Evolutionary conservation across 2,113 vertebrate species (phyloP).

Genomic region (Marmota monax): DNA sequence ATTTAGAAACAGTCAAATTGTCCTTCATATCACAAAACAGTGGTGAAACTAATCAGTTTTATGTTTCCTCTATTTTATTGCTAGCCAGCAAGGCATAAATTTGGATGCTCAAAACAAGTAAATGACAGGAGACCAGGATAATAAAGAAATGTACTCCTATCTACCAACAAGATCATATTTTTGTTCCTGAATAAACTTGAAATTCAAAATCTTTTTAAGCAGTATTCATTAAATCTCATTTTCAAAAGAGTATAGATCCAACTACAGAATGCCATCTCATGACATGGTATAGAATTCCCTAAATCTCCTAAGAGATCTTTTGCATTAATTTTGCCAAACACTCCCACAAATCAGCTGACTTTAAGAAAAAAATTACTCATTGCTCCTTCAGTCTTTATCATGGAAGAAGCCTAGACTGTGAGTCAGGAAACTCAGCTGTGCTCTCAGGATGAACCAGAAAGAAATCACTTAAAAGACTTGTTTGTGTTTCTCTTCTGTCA

Average conservation of each 20-base stretch:
- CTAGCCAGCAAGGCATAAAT: background rate
- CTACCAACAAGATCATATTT: background rate
- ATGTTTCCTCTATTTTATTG: background rate
- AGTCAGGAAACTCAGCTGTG: conserved; percentile 64
- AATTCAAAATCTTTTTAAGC: background rate
- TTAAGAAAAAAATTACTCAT: conserved; percentile 62
- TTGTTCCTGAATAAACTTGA: background rate
- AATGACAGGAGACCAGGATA: background rate
- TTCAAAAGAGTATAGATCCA: background rate
- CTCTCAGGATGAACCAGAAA: conserved; percentile 33
- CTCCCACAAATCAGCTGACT: background rate
- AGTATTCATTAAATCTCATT: background rate
- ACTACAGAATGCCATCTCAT: background rate
- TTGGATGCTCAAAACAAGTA: background rate
- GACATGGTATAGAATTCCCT: background rate
- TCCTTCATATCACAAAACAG: background rate
- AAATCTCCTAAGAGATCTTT: background rate
- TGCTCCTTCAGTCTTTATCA: conserved; percentile 1
- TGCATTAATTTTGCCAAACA: conserved; percentile 15
- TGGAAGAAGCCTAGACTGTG: conserved; percentile 41
- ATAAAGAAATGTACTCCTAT: background rate
- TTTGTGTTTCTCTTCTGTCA: conserved; percentile 49
- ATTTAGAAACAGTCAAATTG: background rate
- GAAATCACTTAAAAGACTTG: conserved; percentile 47
- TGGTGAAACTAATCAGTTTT: background rate